phyloP scores from a whole-genome alignment of 2,888 invertebrate genomes.

The Leptinotarsa juncta region DNA sequence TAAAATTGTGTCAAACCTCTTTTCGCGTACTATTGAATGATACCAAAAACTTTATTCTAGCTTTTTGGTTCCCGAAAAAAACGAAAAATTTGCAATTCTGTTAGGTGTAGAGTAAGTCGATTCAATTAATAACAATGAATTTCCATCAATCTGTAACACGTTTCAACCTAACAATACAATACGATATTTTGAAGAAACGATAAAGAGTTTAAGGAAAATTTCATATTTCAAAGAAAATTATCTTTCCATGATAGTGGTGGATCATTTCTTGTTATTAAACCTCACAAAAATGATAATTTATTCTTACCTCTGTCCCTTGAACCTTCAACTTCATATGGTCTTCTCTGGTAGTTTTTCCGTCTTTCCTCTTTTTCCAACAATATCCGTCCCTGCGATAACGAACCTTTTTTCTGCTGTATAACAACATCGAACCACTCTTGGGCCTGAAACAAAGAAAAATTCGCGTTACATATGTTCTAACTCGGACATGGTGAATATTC shows the following conservation, averaged over 20 bases:
- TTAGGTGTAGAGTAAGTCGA: too few relatives aligned
- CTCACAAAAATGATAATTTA: not conserved
- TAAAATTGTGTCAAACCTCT: too few relatives aligned
- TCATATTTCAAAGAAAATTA: not conserved
- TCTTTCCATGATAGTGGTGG: not conserved
- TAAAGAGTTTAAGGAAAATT: too few relatives aligned
- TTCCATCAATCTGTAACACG: too few relatives aligned
- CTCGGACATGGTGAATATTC: conserved; percentile 3
- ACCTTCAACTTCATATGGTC: conserved; percentile 99
- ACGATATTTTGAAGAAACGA: too few relatives aligned
- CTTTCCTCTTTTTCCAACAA: conserved; percentile 98
- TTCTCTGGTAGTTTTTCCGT: conserved; percentile 97
- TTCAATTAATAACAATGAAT: too few relatives aligned
- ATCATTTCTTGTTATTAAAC: not conserved
- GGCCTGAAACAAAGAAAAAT: conserved; percentile 74
- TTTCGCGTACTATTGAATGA: too few relatives aligned
- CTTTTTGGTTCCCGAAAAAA: too few relatives aligned
- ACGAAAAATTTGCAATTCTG: too few relatives aligned
- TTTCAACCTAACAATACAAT: too few relatives aligned
- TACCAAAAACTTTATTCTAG: too few relatives aligned
- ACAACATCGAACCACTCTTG: conserved; percentile 95
- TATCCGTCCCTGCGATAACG: conserved; percentile 96
- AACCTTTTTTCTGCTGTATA: conserved; percentile 95
- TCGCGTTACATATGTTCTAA: not conserved
- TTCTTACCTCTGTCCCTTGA: conserved; percentile 90